Evolutionary conservation across 2,888 invertebrate species (phyloP).

Genomic region (Caenorhabditis sp.): DNA sequence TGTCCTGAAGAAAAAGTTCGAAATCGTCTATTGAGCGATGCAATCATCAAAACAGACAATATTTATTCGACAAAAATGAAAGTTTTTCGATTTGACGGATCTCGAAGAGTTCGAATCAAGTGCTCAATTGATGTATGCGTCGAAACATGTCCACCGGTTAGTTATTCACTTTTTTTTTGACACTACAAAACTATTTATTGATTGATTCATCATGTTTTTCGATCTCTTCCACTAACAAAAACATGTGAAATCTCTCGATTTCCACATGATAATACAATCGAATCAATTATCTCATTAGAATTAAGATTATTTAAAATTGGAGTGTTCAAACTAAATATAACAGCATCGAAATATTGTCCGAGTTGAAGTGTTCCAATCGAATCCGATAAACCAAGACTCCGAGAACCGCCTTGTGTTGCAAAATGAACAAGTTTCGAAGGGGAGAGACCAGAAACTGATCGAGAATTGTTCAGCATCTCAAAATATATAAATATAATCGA

Average conservation of each 20-base stretch:
- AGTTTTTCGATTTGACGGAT: constrained; percentile 70
- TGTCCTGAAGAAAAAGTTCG: constrained; percentile 66
- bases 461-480: constrained; percentile 62
- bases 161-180: constrained; percentile 2
- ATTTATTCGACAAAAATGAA: constrained; percentile 64
- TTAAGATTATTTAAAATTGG: constrained; percentile 29
- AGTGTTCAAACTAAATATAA: constrained; percentile 51
- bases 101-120: constrained; percentile 64
- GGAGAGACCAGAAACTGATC: constrained; percentile 57
- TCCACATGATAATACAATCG: constrained; percentile 62
- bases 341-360: constrained; percentile 61
- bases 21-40: constrained; percentile 57
- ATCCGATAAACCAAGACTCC: constrained; percentile 50
- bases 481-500: too few species aligned
- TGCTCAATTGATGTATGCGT: constrained; percentile 69
- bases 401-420: constrained; percentile 64
- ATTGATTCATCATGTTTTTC: constrained; percentile 15
- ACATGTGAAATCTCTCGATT: constrained; percentile 62
- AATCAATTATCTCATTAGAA: constrained; percentile 53
- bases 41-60: constrained; percentile 54
- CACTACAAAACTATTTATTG: neutral
- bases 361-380: constrained; percentile 51
- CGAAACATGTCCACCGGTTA: constrained; percentile 60
- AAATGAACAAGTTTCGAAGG: constrained; percentile 55
- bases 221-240: constrained; percentile 53